Base-by-base conservation (phyloP, 2,888 invertebrate species). In the Chesias legatella region DNA sequence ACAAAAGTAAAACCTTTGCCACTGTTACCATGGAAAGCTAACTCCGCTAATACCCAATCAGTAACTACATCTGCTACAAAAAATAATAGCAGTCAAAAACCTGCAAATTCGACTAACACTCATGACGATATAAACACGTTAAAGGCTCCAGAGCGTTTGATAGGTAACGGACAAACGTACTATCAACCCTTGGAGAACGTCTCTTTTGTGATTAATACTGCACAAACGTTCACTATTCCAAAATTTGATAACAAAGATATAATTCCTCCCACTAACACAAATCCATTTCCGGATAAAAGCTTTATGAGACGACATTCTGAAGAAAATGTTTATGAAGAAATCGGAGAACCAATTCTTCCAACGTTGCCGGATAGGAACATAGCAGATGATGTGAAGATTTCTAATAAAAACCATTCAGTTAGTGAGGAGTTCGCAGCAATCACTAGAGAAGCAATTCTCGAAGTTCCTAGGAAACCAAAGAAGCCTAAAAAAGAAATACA, bases 271-370 rank as follows among this genome's bases (percentile, higher is more conserved):
- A 43, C 33, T 6, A 56, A 48, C 9, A 64, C 49, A 1, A 73
- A 72, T 46, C 53, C 67, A 1, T 69, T 71, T 42, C 8, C 60
- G 38, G 54, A 60, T 6, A 30, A 56, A 35, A 33, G 39, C 20
- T 21, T 46, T 9, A 38, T 52, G 26, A 48, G 69, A 49, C 67
- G 62, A 30, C 56, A 70, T 36, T 70, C 74, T 0, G 79, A 79
- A 46, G 88, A 88, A 45, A 83, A 88, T 47, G 72, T 78, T 34
- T 88, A 88, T 35, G 88, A 88, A 67, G 88, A 88, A 69, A 88
- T 88, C 10, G 85, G 83, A 17, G 52, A 55, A 27, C 58, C 60
- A 2, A 60, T 53, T 3, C 10, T 20, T 8, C 36, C 35, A 7
- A 6, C 10, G 5, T 48, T 57, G 33, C 44, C 63, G 30, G 65